Evolutionary conservation across 1,140 invertebrate genomes (phyloP).

Genomic region (Rhynchophorus ferrugineus): DNA sequence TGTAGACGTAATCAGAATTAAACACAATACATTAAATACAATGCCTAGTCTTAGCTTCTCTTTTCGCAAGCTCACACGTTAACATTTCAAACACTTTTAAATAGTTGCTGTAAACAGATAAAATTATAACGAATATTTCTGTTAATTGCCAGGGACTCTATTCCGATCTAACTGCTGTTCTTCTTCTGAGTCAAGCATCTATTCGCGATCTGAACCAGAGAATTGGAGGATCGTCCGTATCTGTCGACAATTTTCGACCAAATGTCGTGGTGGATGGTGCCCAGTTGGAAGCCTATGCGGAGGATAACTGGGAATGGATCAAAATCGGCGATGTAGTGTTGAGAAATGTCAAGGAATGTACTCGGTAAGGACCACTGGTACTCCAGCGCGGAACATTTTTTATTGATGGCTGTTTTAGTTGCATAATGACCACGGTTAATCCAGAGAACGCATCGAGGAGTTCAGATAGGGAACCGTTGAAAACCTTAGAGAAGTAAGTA

Average conservation of each 20-base stretch:
- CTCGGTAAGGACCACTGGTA: slow-evolving; percentile 5
- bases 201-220: slow-evolving; percentile 53
- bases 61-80: no score
- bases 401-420: slow-evolving; percentile 35
- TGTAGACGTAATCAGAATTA: no score
- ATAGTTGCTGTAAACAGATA: no score
- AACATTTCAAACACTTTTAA: no score
- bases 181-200: slow-evolving; percentile 55
- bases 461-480: slow-evolving; percentile 48
- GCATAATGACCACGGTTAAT: slow-evolving; percentile 53
- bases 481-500: slow-evolving; percentile 37
- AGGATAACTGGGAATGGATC: slow-evolving; percentile 64
- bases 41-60: no score
- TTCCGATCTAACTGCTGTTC: slow-evolving; percentile 29
- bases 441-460: slow-evolving; percentile 46
- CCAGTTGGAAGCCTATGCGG: slow-evolving; percentile 48
- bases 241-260: slow-evolving; percentile 53
- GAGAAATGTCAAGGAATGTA: slow-evolving; percentile 57
- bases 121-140: no score
- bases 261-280: slow-evolving; percentile 60
- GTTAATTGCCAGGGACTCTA: slow-evolving; percentile 32
- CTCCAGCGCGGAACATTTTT: background rate
- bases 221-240: slow-evolving; percentile 47
- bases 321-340: slow-evolving; percentile 57
- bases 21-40: no score